Evolutionary conservation across 2,113 vertebrate genomes (phyloP).

Genomic region (Setophaga coronata): DNA sequence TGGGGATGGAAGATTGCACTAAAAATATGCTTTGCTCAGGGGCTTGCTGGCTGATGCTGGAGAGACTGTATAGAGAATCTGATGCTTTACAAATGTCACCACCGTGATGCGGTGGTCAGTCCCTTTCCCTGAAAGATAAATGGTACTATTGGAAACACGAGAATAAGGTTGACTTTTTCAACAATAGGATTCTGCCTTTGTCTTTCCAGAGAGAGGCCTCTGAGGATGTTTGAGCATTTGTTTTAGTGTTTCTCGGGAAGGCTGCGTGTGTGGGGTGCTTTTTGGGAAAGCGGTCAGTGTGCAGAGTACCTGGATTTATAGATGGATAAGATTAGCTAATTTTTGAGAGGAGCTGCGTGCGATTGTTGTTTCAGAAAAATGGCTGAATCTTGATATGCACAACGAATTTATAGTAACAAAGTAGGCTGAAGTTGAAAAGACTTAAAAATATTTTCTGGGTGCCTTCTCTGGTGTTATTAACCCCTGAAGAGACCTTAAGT

Average conservation of each 20-base stretch:
- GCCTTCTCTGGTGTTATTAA: slow-evolving; percentile 23
- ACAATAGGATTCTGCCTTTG: slow-evolving; percentile 82
- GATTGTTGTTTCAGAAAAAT: slow-evolving; percentile 69
- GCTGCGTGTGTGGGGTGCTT: slow-evolving; percentile 46
- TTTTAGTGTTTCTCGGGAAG: slow-evolving; percentile 59
- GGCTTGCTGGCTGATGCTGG: slow-evolving; percentile 71
- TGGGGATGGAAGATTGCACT: slow-evolving; percentile 73
- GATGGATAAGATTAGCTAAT: background rate
- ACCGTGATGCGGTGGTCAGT: slow-evolving; percentile 68
- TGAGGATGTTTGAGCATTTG: slow-evolving; percentile 69
- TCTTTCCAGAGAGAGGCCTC: slow-evolving; percentile 78
- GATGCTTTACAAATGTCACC: slow-evolving; percentile 77
- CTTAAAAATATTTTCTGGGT: slow-evolving; percentile 44
- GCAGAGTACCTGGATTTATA: slow-evolving; percentile 52
- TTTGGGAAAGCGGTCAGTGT: slow-evolving; percentile 56
- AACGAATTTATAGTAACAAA: slow-evolving; percentile 45
- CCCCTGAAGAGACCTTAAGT: slow-evolving; percentile 47
- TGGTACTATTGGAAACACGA: slow-evolving; percentile 74
- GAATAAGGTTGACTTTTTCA: slow-evolving; percentile 80
- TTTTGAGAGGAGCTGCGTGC: slow-evolving; percentile 11
- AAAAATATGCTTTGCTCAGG: slow-evolving; percentile 75
- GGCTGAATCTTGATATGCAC: slow-evolving; percentile 52
- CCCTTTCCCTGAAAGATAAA: slow-evolving; percentile 74
- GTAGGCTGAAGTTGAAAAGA: slow-evolving; percentile 47
- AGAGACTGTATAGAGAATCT: slow-evolving; percentile 71